Base-by-base conservation (phyloP, 2,113 vertebrate genomes). In the Phyllopteryx taeniolatus region DNA sequence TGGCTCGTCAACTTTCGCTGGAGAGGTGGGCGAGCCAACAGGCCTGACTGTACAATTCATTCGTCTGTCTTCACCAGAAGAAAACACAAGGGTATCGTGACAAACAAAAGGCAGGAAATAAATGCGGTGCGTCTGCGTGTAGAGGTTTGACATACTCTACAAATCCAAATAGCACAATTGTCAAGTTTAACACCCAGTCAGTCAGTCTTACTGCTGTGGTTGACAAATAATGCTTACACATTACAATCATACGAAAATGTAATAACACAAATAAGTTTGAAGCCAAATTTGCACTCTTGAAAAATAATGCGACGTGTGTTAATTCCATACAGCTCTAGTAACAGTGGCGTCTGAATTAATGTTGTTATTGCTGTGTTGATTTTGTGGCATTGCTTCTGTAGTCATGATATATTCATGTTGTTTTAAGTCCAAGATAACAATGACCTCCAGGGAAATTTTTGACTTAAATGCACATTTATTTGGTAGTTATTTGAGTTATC, bases 1-100 rank as follows among this genome's bases (percentile, higher is more conserved):
- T 75, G 73, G 67, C 78, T 82, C 67, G 73, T 84, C 46, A 81
- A 75, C 79, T 78, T 73, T 71, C 33, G 6, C 27, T 8, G 57
- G 12, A 33, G 64, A 47, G 22, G 43, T 67, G 43, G 64, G 20
- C 42, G 44, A 22, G n/a, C 22, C 64, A 67, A 67, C 64, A 47
- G 64, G 64, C 64, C 64, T 44, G 19, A 8, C 14, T 43, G 60
- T 43, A 17, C 10, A 13, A 27, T 14, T 15, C 27, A 27, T 27
- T 33, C 33, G 57, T 4, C 57, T 33, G 27, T 59, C 22, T 59
- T 31, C 57, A 33, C 12, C 33, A 60, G 57, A 60, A 60, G 12
- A 60, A 60, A 60, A 33, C 13, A 6, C 35, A 39, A 39, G 35
- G 35, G 4, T 39, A 39, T 39, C 35, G 6, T 39, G 6, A 39